Evolutionary conservation across 2,113 vertebrate species (phyloP), one percentile per base, ranked within the genome.

Genomic region (Machaerirhynchus nigripectus): DNA sequence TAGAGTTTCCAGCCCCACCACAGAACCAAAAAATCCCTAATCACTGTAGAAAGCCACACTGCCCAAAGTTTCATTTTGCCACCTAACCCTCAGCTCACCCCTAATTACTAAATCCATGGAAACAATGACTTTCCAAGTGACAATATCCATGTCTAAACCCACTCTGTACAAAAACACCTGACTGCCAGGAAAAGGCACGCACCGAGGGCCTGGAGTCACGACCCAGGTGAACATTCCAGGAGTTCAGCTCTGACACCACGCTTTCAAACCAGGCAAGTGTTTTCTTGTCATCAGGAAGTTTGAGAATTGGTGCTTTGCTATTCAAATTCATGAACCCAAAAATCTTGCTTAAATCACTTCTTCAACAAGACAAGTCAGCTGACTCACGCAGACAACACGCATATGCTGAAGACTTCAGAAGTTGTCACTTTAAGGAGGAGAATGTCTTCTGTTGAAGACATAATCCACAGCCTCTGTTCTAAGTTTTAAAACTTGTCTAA

Each of bases 201-300:
- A 69, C 20, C 39, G 31, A 83, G 52, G 22, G 84, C 20, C 61
- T 37, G n/a, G 15, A 92, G 30, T 57, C 53, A 42, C 2, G 11
- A 83, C 80, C 53, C 3, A 42, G 35, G 15, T 8, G 8, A 76
- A 33, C 44, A 30, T 11, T 30, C 21, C 28, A 52, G 18, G 3
- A 83, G 44, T 3, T 56, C 52, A 77, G 47, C 42, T 84, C 52
- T 52, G 73, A 86, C 23, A 57, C 3, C 1, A 20, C 1, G 0
- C 22, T 46, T 46, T 28, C 49, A 56, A 52, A 76, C 11, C 0
- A 0, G 44, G 26, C 71, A 60, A 86, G 53, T 0, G 1, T 46
- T 61, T 30, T 49, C 71, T 73, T 89, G 84, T 83, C 7, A 1
- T 1, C 20, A 21, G 33, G 55, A 64, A 80, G 15, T 13, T 10